phyloP scores from a whole-genome alignment of 2,888 invertebrate genomes.

The Tupiocoris notatus region DNA sequence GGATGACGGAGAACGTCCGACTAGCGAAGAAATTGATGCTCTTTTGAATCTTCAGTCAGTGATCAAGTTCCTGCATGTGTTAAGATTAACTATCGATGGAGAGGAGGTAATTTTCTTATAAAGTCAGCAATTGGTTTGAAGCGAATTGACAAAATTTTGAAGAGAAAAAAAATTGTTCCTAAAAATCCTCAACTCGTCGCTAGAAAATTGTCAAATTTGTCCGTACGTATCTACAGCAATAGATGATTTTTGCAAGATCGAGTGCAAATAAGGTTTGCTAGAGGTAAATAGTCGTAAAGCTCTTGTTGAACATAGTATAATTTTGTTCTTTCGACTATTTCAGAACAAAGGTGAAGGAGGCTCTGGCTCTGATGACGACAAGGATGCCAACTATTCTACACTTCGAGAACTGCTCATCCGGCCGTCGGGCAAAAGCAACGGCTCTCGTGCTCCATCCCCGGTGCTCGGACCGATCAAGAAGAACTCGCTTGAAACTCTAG shows the following conservation, averaged over 20 bases:
- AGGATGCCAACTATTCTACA: conserved; percentile 78
- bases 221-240: not conserved
- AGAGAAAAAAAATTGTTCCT: too few species aligned
- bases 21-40: not conserved
- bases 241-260: too few species aligned
- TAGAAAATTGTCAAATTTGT: not conserved
- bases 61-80: not conserved
- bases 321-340: conserved; percentile 7
- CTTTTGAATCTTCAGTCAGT: not conserved
- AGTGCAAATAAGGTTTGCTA: too few species aligned
- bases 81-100: not conserved
- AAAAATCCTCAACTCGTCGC: too few species aligned
- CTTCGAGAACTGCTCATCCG: conserved; percentile 75
- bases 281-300: too few species aligned
- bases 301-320: not conserved
- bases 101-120: not conserved
- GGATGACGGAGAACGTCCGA: not conserved
- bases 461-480: conserved; percentile 51
- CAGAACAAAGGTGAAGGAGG: conserved; percentile 34
- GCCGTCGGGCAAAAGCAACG: conserved; percentile 60
- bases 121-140: not conserved
- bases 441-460: conserved; percentile 56
- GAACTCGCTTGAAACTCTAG: conserved; percentile 67
- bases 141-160: too few species aligned
- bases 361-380: conserved; percentile 51